Base-by-base conservation (phyloP, 1,140 invertebrate species). In the Papilio helenus region DNA sequence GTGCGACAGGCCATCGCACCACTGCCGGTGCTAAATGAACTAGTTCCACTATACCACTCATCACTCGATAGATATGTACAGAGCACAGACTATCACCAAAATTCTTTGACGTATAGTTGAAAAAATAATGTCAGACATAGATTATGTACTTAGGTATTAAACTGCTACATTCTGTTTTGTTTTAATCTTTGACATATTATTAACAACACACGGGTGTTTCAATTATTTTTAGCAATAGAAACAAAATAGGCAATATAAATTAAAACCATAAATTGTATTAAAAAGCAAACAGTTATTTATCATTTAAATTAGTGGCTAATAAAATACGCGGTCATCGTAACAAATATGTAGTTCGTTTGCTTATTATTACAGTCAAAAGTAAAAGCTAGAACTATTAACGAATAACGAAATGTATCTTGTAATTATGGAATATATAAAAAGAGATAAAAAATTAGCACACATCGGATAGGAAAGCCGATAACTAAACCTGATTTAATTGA, bases 1-100 rank as follows among this genome's bases (percentile, higher is more conserved):
- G 85, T 80, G 88, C 84, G 87, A 91, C 88, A 88, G 89, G 87
- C 86, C 89, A 89, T 88, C 88, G 90, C 89, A 86, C 86, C 84
- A 84, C 81, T 80, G 55, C 74, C 85, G 83, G 86, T 89, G 89
- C 88, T 90, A 91, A 92, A 88, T 90, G 90, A 88, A 93, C 92
- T 92, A 93, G 90, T 93, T 93, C 79, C 82, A 83, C 18, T 20
- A 55, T 55, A 55, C 51, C 18, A 18, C 44, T 46, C 44, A 12
- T 16, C 44, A 44, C 49, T 34, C 74, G 18, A 34, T 14, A 20
- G 55, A 77, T 39, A 65, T 42, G 76, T 42, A 55, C 16, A n/a
- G 46, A 55, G 14, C 51, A 23, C 58, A 20, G 29, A 16, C 18
- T 72, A 74, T 74, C 14, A 46, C 44, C 39, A 51, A 42, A 49